Base-by-base conservation (phyloP, 2,797 vertebrate species). In the Odontamblyopus lacepedii region DNA sequence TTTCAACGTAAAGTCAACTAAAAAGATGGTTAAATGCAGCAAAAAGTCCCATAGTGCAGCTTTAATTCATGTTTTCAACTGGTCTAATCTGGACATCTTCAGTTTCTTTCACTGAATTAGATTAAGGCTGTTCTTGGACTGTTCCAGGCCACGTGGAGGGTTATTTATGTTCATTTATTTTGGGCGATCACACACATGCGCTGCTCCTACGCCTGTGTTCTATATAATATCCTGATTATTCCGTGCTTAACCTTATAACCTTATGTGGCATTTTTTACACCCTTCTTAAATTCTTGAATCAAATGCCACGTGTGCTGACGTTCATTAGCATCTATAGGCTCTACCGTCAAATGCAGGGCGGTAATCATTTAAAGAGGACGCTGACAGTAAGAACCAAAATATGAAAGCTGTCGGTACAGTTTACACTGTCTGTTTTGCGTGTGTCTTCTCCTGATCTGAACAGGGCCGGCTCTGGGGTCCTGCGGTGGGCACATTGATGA, bases 401-500 rank as follows among this genome's bases (percentile, higher is more conserved):
- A 44, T 57, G 16, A 59, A 3, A 69, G 29, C 44, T 2, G 38
- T 19, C 0, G 63, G 41, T 61, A 35, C 53, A 7, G 0, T 67
- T 71, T 30, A 35, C 0, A 5, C 18, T 38, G 44, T 72, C 59
- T 48, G 15, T 48, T 56, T 9, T 35, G 32, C 68, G 63, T 71
- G 61, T 63, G 69, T 75, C 69, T 78, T 78, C 85, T 57, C 80
- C 74, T 26, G 23, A 83, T 79, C 77, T 76, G 74, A 80, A 78
- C 73, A 76, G 76, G 80, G 78, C 78, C 78, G 70, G 70, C 79
- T 69, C 68, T 73, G 78, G 79, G 83, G 75, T 88, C 88, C 90
- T 76, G 85, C 89, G 76, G 85, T 69, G 83, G 87, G 78, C 88
- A 88, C 86, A 86, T 89, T 93, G 91, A 93, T 91, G 92, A 88